These are phyloP conservation scores for Stictocephala bisonia DNA, from an alignment of 2,888 invertebrate genomes.

Conservation along the genomic window DNA sequence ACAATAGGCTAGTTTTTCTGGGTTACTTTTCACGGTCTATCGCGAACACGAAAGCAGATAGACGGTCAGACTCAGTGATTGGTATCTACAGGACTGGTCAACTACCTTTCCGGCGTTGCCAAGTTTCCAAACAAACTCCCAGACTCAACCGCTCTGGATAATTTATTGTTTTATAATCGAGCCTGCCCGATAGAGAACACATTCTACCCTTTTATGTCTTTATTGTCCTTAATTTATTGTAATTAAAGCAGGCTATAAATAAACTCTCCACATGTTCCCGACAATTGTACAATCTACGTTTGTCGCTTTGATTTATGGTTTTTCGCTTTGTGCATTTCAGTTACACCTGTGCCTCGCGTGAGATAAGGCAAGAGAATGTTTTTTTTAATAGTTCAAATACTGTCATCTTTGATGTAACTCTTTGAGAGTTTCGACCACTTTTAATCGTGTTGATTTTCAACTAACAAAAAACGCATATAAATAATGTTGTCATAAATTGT, in stretches of 20 bases:
- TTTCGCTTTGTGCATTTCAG: slow-evolving; percentile 26
- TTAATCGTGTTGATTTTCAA: too few relatives aligned
- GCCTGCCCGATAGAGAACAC: not conserved
- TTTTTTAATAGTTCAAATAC: too few relatives aligned
- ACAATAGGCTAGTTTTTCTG: slow-evolving; percentile 37
- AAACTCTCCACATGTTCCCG: slow-evolving; percentile 26
- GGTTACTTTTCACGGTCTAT: slow-evolving; percentile 32
- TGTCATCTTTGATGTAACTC: too few relatives aligned
- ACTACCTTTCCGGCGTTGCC: slow-evolving; percentile 35
- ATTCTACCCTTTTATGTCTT: slow-evolving; percentile 19
- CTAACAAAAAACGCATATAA: too few relatives aligned
- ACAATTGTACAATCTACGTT: not conserved
- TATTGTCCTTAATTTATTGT: slow-evolving; percentile 17
- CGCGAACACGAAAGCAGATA: slow-evolving; percentile 29
- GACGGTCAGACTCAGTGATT: slow-evolving; percentile 40
- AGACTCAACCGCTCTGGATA: not conserved
- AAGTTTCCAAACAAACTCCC: slow-evolving; percentile 43
- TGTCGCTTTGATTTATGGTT: slow-evolving; percentile 18
- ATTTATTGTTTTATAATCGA: slow-evolving; percentile 38
- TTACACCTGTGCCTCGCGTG: slow-evolving; percentile 10
- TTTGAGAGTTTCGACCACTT: too few relatives aligned
- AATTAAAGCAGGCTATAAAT: slow-evolving; percentile 33
- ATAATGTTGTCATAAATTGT: too few relatives aligned
- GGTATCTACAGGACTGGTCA: slow-evolving; percentile 32
- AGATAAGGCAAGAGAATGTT: too few relatives aligned